phyloP scores from a whole-genome alignment of 1,140 invertebrate genomes.

The Bacillus rossius region DNA sequence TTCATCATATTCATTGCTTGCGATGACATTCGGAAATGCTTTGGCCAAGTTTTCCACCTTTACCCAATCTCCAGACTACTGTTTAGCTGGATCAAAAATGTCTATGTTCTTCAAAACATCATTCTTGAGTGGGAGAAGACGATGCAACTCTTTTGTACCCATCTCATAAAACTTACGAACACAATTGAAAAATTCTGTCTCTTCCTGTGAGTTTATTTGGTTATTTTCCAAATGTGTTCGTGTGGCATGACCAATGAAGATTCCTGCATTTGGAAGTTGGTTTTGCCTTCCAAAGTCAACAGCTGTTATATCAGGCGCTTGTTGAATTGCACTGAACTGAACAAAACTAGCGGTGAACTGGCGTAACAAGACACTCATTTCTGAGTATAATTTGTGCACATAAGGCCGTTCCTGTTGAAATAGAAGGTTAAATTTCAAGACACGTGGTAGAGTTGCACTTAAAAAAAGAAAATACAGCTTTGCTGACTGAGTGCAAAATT shows the following conservation, averaged over 20 bases:
- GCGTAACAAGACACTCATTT: neutral
- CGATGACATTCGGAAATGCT: neutral
- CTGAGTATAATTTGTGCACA: neutral
- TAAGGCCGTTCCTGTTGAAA: conserved; percentile 1
- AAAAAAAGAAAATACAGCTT: neutral
- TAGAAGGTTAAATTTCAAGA: neutral
- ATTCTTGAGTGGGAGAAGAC: neutral
- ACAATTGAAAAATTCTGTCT: neutral
- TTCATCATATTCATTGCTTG: neutral
- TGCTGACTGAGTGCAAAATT: neutral
- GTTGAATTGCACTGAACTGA: neutral
- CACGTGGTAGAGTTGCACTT: neutral
- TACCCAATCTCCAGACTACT: neutral
- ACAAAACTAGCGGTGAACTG: conserved; percentile 1
- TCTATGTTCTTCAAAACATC: neutral
- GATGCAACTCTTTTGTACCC: conserved; percentile 3
- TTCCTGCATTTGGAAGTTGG: neutral
- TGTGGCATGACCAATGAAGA: neutral
- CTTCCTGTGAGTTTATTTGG: neutral
- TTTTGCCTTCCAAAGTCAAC: conserved; percentile 1
- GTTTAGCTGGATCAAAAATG: neutral
- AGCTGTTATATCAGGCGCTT: neutral
- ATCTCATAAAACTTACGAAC: conserved; percentile 1
- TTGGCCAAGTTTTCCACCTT: neutral
- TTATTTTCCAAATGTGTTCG: neutral